A percentile compares a stretch with the other conserved stretches of the same genome.
Evolutionary conservation across 2,797 vertebrate genomes (phyloP).

Genomic region (Bradypodion ventrale): DNA sequence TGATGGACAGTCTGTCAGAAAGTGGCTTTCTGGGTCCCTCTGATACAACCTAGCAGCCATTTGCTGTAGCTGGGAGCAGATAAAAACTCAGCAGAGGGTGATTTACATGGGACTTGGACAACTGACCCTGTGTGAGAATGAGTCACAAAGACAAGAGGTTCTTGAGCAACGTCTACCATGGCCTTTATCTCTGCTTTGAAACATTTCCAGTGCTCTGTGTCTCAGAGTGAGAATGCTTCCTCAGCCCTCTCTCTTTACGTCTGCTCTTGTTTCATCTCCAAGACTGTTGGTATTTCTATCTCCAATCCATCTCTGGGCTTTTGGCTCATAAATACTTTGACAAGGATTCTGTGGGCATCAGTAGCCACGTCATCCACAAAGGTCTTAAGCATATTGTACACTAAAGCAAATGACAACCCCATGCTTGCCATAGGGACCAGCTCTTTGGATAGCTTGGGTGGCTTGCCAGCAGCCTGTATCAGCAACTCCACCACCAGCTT

Average conservation of each 20-base stretch:
- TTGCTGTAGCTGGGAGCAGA: too few relatives aligned
- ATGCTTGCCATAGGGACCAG: constrained; percentile 22
- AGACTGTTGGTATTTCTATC: fast-evolving
- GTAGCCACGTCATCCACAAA: neutral
- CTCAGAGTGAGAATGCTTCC: fast-evolving
- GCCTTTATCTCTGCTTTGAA: neutral
- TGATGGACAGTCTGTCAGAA: too few relatives aligned
- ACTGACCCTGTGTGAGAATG: too few relatives aligned
- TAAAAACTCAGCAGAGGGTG: too few relatives aligned
- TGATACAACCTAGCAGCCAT: too few relatives aligned
- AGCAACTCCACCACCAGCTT: constrained; percentile 40
- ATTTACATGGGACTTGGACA: neutral
- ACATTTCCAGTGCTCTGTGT: neutral
- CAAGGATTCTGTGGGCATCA: constrained; percentile 30
- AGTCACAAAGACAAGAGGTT: neutral
- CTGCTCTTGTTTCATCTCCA: neutral
- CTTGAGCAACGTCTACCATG: too few relatives aligned
- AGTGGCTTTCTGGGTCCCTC: too few relatives aligned
- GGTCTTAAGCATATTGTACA: constrained; percentile 21
- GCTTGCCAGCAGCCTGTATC: constrained; percentile 7
- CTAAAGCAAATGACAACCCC: constrained; percentile 27
- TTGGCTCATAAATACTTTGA: constrained; percentile 1
- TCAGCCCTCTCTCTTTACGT: too few relatives aligned
- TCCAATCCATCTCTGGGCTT: neutral
- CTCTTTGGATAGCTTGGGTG: constrained; percentile 11